Conservation (phyloP, 2,113 vertebrate species). For the Podarcis muralis region DNA sequence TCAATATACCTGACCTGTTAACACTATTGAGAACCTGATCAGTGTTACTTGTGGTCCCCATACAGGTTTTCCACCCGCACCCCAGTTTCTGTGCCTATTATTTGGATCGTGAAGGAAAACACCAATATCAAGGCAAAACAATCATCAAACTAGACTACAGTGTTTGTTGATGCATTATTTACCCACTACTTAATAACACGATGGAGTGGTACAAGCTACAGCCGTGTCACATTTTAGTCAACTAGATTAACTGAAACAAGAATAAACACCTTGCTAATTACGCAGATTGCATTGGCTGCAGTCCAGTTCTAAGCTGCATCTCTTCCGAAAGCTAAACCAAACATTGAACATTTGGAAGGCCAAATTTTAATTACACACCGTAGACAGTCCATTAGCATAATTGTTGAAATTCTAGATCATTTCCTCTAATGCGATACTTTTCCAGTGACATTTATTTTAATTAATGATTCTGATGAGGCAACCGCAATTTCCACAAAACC, state of each 20-base stretch:
- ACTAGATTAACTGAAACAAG: neutral
- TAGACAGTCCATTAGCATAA: neutral
- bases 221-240: constrained; percentile 1
- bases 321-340: neutral
- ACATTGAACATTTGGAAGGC: neutral
- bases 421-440: neutral
- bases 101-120: neutral
- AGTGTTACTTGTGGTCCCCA: neutral
- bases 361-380: constrained; percentile 5
- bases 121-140: constrained; percentile 1
- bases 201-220: neutral
- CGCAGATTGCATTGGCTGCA: neutral
- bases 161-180: neutral
- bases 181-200: neutral
- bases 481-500: neutral
- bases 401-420: neutral
- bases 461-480: neutral
- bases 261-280: neutral
- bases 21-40: neutral
- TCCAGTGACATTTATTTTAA: neutral
- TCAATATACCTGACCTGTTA: neutral
- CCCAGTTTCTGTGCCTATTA: neutral
- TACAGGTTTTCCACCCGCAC: too few species aligned
- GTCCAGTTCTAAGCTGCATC: neutral
- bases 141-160: neutral